Conservation (phyloP, 2,888 invertebrate genomes). For the Metellina segmentata region DNA sequence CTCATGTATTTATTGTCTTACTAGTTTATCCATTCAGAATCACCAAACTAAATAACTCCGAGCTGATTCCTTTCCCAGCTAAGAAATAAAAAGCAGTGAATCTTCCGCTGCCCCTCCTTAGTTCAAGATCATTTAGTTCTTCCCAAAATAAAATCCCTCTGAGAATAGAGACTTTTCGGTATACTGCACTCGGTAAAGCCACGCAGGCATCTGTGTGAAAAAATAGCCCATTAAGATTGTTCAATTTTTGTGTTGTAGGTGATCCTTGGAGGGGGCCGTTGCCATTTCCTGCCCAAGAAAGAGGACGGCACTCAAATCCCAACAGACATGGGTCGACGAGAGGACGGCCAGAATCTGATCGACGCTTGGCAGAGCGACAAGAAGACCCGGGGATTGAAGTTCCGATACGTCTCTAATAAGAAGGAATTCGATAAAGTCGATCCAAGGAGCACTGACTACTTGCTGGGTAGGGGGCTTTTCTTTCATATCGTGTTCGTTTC, state of each 20-base stretch:
- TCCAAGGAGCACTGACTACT: slow-evolving; percentile 86
- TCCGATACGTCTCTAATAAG: slow-evolving; percentile 87
- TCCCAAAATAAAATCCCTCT: too few relatives aligned
- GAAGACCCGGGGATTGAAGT: slow-evolving; percentile 82
- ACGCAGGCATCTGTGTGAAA: too few relatives aligned
- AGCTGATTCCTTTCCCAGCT: too few relatives aligned
- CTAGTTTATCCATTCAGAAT: too few relatives aligned
- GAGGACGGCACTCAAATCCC: slow-evolving; percentile 81
- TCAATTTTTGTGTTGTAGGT: slow-evolving; percentile 83
- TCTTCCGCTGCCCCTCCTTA: too few relatives aligned
- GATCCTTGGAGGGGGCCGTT: slow-evolving; percentile 93
- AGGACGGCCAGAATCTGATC: slow-evolving; percentile 89
- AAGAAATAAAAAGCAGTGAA: too few relatives aligned
- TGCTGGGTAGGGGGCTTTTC: slow-evolving; percentile 85
- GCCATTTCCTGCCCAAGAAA: slow-evolving; percentile 89
- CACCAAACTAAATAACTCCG: too few relatives aligned
- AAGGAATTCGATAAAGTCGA: slow-evolving; percentile 85
- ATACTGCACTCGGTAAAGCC: too few relatives aligned
- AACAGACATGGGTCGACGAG: slow-evolving; percentile 78
- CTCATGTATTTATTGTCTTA: too few relatives aligned
- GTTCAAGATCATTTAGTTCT: too few relatives aligned
- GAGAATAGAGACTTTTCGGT: too few relatives aligned
- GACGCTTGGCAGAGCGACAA: slow-evolving; percentile 86
- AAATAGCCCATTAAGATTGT: not conserved
- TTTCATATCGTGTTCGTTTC: not conserved